phyloP scores from a whole-genome alignment of 2,888 invertebrate species.

The Hydrotaea cyrtoneurina region DNA sequence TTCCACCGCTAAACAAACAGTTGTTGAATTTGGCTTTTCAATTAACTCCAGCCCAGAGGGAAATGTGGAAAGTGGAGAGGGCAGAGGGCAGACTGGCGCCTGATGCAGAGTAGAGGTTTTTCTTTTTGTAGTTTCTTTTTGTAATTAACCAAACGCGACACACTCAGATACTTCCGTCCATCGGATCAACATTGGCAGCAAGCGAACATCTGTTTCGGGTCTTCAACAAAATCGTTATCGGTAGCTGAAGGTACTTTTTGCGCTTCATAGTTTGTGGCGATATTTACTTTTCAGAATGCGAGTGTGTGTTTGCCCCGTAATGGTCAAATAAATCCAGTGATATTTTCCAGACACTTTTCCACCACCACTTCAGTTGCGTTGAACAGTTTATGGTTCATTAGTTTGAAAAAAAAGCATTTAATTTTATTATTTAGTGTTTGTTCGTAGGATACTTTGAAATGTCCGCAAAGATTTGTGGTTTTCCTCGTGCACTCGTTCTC shows the following conservation, averaged over 20 bases:
- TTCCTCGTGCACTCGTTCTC: constrained; percentile 10
- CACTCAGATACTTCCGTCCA: background rate
- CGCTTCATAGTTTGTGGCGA: constrained; percentile 47
- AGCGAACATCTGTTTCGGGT: background rate
- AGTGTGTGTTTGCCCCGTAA: background rate
- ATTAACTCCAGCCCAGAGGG: constrained; percentile 22
- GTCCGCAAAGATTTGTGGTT: constrained; percentile 37
- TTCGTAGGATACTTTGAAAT: constrained; percentile 1
- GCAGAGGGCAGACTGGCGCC: background rate
- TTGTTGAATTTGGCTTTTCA: constrained; percentile 11
- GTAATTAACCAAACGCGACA: background rate
- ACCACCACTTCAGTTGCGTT: background rate
- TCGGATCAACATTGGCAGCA: background rate
- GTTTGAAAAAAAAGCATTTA: constrained; percentile 38
- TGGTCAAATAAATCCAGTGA: constrained; percentile 22
- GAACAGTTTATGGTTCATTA: constrained; percentile 41
- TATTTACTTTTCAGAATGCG: background rate
- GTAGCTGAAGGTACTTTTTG: constrained; percentile 28
- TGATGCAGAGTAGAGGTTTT: too few species aligned
- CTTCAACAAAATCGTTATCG: background rate
- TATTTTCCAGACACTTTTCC: background rate
- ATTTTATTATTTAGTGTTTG: constrained; percentile 4
- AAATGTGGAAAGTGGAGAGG: background rate
- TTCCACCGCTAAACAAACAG: background rate
- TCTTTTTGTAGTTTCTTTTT: background rate